phyloP scores from a whole-genome alignment of 2,888 invertebrate genomes.

The Epirrita christyi region DNA sequence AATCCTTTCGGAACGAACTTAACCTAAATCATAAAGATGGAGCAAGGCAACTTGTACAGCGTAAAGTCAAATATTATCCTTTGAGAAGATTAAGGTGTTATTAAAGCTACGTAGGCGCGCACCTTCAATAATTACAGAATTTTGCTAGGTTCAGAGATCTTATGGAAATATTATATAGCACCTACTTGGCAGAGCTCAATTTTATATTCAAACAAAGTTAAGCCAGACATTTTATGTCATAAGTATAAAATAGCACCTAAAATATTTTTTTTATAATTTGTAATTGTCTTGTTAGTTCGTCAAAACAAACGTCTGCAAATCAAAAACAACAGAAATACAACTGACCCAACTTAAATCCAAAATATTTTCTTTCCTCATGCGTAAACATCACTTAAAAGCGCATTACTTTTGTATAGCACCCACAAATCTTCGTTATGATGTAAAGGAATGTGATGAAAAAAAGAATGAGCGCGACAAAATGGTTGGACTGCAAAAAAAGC shows the following conservation, averaged over 20 bases:
- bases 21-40: slow-evolving; percentile 83
- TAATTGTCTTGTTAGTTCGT: not conserved
- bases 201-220: slow-evolving; percentile 1
- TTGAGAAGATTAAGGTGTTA: slow-evolving; percentile 75
- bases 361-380: slow-evolving; percentile 30
- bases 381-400: slow-evolving; percentile 41
- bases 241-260: not conserved
- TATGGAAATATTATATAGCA: slow-evolving; percentile 16
- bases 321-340: not conserved
- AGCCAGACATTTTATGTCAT: not conserved
- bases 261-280: too few species aligned
- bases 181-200: not conserved
- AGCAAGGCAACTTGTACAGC: slow-evolving; percentile 80
- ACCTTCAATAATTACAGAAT: slow-evolving; percentile 36
- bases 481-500: slow-evolving; percentile 64
- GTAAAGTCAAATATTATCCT: slow-evolving; percentile 81
- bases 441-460: slow-evolving; percentile 44
- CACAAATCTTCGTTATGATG: slow-evolving; percentile 39
- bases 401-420: slow-evolving; percentile 40
- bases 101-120: slow-evolving; percentile 65
- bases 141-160: slow-evolving; percentile 5
- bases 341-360: slow-evolving; percentile 24
- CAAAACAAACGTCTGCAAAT: not conserved
- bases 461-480: slow-evolving; percentile 57
- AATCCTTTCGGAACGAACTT: slow-evolving; percentile 82